phyloP scores from a whole-genome alignment of 2,113 vertebrate species.

The Haplochromis burtoni region DNA sequence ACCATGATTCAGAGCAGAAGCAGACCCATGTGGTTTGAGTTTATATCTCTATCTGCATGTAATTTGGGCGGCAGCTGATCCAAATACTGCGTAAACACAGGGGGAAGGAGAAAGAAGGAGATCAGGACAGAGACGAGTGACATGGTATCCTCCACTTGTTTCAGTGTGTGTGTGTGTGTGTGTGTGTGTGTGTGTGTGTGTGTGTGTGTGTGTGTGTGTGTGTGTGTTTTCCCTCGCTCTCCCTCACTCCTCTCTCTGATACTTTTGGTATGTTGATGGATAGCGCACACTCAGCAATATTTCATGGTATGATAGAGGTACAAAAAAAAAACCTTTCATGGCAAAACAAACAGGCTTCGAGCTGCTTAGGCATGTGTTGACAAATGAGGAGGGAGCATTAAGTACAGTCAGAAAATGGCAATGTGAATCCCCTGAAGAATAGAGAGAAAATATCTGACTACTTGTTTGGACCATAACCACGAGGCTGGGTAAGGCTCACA shows the following conservation, averaged over 20 bases:
- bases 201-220: neutral
- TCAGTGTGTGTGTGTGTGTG: neutral
- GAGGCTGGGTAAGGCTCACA: constrained; percentile 10
- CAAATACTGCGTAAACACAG: constrained; percentile 40
- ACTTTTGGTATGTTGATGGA: constrained; percentile 37
- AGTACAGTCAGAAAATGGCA: constrained; percentile 50
- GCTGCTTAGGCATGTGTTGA: constrained; percentile 53
- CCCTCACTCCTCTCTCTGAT: neutral
- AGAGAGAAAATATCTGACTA: constrained; percentile 16
- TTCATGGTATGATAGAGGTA: constrained; percentile 48
- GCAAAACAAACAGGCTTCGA: constrained; percentile 53
- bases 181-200: neutral
- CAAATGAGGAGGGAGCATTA: constrained; percentile 47
- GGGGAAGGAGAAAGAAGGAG: neutral
- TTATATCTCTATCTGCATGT: constrained; percentile 47
- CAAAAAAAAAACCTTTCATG: constrained; percentile 26
- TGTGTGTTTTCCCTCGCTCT: neutral
- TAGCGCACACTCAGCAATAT: constrained; percentile 47
- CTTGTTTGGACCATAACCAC: constrained; percentile 50
- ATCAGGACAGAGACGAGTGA: constrained; percentile 3
- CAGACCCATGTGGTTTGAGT: constrained; percentile 49
- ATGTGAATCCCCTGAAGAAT: constrained; percentile 42
- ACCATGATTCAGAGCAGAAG: constrained; percentile 41
- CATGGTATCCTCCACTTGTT: neutral
- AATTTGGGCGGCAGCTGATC: constrained; percentile 50